These are phyloP conservation scores for Tyria jacobaeae DNA, from an alignment of 2,888 invertebrate species.

Conservation along the genomic window DNA sequence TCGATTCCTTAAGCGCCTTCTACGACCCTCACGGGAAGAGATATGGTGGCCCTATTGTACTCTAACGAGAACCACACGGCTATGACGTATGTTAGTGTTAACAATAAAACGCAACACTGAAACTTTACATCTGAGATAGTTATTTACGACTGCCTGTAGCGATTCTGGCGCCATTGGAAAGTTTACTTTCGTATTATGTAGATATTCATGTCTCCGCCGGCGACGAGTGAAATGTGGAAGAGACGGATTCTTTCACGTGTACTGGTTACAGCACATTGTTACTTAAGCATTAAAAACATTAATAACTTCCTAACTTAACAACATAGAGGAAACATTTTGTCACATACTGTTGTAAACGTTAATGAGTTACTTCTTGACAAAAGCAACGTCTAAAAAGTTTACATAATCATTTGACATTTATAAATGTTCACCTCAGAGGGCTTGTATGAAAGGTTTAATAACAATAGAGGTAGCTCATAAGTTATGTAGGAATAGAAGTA, in stretches of 20 bases:
- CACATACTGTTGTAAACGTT: not conserved
- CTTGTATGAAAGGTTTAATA: too few species aligned
- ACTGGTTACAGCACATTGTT: not conserved
- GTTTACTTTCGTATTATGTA: constrained; percentile 45
- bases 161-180: constrained; percentile 31
- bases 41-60: too few species aligned
- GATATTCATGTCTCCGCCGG: constrained; percentile 31
- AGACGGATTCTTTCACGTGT: constrained; percentile 35
- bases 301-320: constrained; percentile 4
- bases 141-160: not conserved
- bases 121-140: not conserved
- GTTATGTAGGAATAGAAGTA: too few species aligned
- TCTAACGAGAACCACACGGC: too few species aligned
- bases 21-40: too few species aligned
- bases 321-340: not conserved
- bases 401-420: too few species aligned
- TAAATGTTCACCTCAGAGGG: too few species aligned
- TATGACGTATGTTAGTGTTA: too few species aligned
- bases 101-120: not conserved
- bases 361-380: too few species aligned
- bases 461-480: too few species aligned
- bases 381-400: too few species aligned
- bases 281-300: constrained; percentile 3
- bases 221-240: constrained; percentile 39
- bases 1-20: too few species aligned